Evolutionary conservation across 1,140 invertebrate genomes (phyloP).

Genomic region (Drosophila jambulina): DNA sequence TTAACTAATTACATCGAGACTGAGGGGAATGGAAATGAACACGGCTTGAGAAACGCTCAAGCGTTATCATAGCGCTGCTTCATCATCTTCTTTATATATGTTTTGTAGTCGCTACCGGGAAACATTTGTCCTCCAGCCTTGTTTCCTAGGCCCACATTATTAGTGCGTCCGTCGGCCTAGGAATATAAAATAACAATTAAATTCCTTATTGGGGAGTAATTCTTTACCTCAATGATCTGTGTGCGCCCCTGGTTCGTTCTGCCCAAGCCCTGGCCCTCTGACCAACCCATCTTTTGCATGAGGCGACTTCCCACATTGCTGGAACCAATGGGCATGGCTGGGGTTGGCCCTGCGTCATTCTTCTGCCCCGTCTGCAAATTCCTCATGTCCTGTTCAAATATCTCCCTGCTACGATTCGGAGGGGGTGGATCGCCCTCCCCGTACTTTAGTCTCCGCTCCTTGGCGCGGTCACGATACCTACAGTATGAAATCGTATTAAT

Average conservation of each 20-base stretch:
- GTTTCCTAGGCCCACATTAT: constrained; percentile 90
- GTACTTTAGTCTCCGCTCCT: constrained; percentile 97
- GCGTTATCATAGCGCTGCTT: constrained; percentile 91
- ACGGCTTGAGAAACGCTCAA: constrained; percentile 9
- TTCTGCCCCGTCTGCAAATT: constrained; percentile 58
- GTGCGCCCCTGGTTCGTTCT: constrained; percentile 97
- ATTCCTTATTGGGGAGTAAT: not conserved
- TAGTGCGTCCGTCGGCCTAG: constrained; percentile 85
- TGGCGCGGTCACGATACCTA: constrained; percentile 95
- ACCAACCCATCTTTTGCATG: constrained; percentile 99
- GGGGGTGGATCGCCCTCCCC: constrained; percentile 93
- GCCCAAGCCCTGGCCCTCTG: constrained; percentile 97
- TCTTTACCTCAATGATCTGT: constrained; percentile 93
- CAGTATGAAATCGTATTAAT: not conserved
- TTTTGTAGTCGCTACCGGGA: constrained; percentile 94
- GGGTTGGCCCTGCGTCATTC: constrained; percentile 70
- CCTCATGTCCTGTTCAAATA: constrained; percentile 87
- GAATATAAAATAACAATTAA: not conserved
- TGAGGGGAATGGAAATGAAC: constrained; percentile 16
- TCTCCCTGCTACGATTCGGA: constrained; percentile 90
- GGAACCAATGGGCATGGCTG: constrained; percentile 89
- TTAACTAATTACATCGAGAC: constrained; percentile 15
- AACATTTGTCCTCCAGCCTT: constrained; percentile 88
- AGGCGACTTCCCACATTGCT: constrained; percentile 97
- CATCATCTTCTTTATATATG: constrained; percentile 96